phyloP scores from a whole-genome alignment of 2,888 invertebrate genomes.

The Schrankia costaestrigalis region DNA sequence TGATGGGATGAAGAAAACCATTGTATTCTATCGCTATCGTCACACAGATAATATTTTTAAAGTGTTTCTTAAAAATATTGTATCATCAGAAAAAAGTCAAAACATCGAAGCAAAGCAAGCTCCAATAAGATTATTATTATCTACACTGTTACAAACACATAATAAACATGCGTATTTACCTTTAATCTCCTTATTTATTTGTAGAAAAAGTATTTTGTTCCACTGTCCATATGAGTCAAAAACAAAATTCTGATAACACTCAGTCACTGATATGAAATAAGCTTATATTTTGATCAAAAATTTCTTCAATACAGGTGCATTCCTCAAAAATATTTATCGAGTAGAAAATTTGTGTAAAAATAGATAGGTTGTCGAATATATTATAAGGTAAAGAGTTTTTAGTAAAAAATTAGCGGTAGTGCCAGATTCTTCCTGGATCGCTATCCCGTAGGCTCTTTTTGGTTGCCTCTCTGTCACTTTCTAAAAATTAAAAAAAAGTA shows the following conservation, averaged over 20 bases:
- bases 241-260: conserved; percentile 14
- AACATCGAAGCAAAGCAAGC: no score
- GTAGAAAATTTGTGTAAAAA: conserved; percentile 43
- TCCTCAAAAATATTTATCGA: conserved; percentile 37
- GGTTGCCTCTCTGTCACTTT: conserved; percentile 4
- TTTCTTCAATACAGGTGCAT: conserved; percentile 19
- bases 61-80: no score
- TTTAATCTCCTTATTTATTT: conserved; percentile 5
- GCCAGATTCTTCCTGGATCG: conserved; percentile 29
- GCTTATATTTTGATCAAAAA: conserved; percentile 22
- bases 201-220: conserved; percentile 1
- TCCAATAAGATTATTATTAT: background rate
- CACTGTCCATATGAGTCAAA: conserved; percentile 4
- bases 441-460: conserved; percentile 31
- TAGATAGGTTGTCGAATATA: conserved; percentile 33
- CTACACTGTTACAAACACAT: background rate
- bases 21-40: no score
- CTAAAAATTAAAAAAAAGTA: no score
- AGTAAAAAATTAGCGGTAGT: conserved; percentile 37
- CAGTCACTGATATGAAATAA: conserved; percentile 26
- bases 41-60: no score
- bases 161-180: conserved; percentile 14
- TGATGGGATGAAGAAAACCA: no score
- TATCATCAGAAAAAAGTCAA: no score
- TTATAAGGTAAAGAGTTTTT: conserved; percentile 35